A percentile compares a stretch with the other conserved stretches of the same genome.
Conservation (phyloP, 2,888 invertebrate genomes). For the Chalcis sispes region DNA sequence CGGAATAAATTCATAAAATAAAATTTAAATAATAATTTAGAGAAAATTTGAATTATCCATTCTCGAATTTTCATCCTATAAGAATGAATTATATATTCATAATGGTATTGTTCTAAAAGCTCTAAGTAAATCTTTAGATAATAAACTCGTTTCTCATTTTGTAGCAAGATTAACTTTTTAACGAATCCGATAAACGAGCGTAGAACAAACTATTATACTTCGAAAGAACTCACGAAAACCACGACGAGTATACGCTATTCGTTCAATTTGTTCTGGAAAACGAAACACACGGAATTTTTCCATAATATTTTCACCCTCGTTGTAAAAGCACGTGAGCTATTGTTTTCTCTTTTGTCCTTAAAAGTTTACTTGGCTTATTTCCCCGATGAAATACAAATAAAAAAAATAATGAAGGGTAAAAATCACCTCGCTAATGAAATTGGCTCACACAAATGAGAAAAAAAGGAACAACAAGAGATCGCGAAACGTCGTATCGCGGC, state of each 20-base stretch:
- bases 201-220: not conserved
- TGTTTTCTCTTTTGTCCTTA: no score
- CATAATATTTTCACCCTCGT: not conserved
- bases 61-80: no score
- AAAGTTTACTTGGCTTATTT: no score
- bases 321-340: not conserved
- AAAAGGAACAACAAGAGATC: no score
- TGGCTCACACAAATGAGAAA: no score
- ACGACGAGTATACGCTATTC: constrained; percentile 7
- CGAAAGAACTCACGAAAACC: not conserved
- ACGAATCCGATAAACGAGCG: constrained; percentile 14
- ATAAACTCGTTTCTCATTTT: constrained; percentile 4
- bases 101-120: not conserved
- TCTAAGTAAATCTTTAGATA: not conserved
- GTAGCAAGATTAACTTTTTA: constrained; percentile 35
- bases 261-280: not conserved
- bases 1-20: no score
- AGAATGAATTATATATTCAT: not conserved
- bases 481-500: no score
- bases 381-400: no score
- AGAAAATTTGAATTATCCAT: no score
- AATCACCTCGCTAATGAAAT: no score
- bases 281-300: not conserved
- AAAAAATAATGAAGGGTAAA: no score
- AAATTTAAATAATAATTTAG: no score